Evolutionary conservation across 2,888 invertebrate genomes (phyloP).

Genomic region (Erynnis tages): DNA sequence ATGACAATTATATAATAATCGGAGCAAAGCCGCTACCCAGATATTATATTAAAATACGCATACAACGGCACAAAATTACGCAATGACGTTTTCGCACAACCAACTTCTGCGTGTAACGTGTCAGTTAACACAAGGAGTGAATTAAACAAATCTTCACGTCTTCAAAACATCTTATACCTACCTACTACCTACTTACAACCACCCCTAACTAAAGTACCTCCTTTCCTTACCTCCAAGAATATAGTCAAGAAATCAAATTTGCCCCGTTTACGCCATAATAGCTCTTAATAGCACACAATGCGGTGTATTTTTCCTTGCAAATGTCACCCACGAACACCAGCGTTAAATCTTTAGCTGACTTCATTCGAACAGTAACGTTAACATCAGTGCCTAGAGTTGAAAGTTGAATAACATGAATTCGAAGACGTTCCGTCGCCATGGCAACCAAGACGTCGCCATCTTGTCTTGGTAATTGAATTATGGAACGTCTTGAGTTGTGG

Average conservation of each 20-base stretch:
- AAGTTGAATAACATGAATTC: constrained; percentile 35
- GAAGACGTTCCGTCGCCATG: constrained; percentile 58
- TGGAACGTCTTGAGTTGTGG: constrained; percentile 73
- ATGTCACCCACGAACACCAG: constrained; percentile 32
- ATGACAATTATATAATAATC: too few relatives aligned
- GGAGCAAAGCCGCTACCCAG: too few relatives aligned
- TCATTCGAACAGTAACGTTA: constrained; percentile 36
- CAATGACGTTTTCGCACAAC: too few relatives aligned
- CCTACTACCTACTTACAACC: too few relatives aligned
- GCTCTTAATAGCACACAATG: constrained; percentile 31
- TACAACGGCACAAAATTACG: too few relatives aligned
- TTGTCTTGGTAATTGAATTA: constrained; percentile 60
- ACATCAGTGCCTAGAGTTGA: constrained; percentile 35
- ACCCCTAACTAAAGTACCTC: too few relatives aligned
- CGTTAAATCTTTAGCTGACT: constrained; percentile 28
- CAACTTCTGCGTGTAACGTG: too few relatives aligned
- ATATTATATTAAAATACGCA: too few relatives aligned
- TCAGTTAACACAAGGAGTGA: too few relatives aligned
- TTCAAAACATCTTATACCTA: not conserved
- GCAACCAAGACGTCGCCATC: constrained; percentile 70
- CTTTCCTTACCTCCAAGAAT: constrained; percentile 19
- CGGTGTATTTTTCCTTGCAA: constrained; percentile 35
- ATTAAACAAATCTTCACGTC: not conserved
- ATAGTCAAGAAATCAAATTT: constrained; percentile 15
- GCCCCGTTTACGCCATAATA: constrained; percentile 31